These are phyloP conservation scores for Ailuropoda melanoleuca DNA, from an alignment of 2,113 vertebrate genomes.

Conservation along the genomic window DNA sequence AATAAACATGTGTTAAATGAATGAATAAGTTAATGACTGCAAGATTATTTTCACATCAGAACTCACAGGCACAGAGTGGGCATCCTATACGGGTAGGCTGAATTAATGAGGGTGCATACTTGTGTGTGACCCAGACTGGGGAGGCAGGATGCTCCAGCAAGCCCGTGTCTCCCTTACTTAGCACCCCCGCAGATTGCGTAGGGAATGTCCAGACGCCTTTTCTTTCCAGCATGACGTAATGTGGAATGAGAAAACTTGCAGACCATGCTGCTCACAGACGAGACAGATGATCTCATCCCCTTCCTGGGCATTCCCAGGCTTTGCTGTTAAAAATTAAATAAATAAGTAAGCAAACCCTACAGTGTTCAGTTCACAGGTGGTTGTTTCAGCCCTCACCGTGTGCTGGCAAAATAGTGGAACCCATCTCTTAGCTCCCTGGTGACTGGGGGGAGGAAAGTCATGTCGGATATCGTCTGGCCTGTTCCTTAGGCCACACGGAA, in stretches of 20 bases:
- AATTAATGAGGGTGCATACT: not conserved
- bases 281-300: conserved; percentile 79
- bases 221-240: conserved; percentile 76
- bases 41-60: not conserved
- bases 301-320: conserved; percentile 74
- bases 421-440: conserved; percentile 50
- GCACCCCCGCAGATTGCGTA: conserved; percentile 28
- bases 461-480: conserved; percentile 36
- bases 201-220: conserved; percentile 67
- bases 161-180: not conserved
- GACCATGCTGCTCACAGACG: conserved; percentile 61
- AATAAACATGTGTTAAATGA: not conserved
- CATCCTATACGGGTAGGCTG: not conserved
- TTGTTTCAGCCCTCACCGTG: not conserved
- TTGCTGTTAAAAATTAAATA: conserved; percentile 19
- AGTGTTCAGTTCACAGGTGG: conserved; percentile 40
- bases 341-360: not conserved
- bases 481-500: conserved; percentile 57
- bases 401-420: conserved; percentile 42
- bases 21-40: not conserved
- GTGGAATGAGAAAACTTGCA: conserved; percentile 62
- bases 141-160: not conserved
- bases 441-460: conserved; percentile 1
- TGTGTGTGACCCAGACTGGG: not conserved
- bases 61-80: not conserved